Conservation (phyloP, 2,113 vertebrate genomes). For the Onychostruthus taczanowskii region DNA sequence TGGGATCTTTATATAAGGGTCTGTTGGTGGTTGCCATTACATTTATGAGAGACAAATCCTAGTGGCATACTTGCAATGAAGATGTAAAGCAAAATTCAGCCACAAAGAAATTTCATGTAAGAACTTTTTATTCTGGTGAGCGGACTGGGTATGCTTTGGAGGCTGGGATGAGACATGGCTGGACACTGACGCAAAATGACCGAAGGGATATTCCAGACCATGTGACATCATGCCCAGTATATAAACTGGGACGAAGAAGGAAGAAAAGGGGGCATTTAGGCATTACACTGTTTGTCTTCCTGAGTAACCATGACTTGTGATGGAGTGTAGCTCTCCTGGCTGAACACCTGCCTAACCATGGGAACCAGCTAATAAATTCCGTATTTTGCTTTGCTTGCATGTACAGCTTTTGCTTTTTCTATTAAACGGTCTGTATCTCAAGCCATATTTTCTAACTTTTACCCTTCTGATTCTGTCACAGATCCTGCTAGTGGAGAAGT, state of each 20-base stretch:
- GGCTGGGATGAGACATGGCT: not conserved
- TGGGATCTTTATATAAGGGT: not conserved
- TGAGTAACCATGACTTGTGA: fast-evolving
- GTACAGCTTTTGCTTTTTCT: not conserved
- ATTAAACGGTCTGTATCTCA: not conserved
- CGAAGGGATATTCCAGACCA: not conserved
- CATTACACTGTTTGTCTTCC: not conserved
- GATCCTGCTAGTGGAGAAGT: not conserved
- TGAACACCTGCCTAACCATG: not conserved
- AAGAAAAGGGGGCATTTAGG: not conserved
- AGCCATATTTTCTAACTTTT: not conserved
- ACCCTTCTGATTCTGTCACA: not conserved
- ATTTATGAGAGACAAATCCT: not conserved
- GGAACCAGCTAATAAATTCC: not conserved
- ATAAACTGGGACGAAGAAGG: not conserved
- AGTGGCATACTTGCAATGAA: not conserved
- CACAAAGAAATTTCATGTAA: not conserved
- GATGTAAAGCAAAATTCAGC: not conserved
- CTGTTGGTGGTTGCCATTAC: not conserved
- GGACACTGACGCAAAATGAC: not conserved
- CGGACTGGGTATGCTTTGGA: not conserved
- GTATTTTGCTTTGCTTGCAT: not conserved
- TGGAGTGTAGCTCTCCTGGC: not conserved
- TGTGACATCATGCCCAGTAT: not conserved
- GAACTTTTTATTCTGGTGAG: not conserved